These are phyloP conservation scores for Slavum lentiscoides DNA, from an alignment of 2,888 invertebrate species.

Conservation along the genomic window DNA sequence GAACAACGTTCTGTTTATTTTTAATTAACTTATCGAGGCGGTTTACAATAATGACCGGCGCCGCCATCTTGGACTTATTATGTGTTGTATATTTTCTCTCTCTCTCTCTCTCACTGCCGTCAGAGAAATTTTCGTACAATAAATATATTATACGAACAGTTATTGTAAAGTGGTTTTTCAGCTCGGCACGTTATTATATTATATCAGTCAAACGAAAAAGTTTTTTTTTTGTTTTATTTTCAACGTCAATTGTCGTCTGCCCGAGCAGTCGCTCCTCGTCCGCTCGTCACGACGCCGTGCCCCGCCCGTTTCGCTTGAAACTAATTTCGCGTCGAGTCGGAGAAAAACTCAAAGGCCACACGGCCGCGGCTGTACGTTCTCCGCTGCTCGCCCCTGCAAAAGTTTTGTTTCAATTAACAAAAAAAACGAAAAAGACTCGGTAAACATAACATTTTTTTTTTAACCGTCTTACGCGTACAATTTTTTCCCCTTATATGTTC, in stretches of 20 bases:
- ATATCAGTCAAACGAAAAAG: constrained; percentile 34
- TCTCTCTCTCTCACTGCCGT: too few relatives aligned
- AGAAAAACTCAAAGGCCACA: constrained; percentile 19
- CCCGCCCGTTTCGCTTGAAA: constrained; percentile 6
- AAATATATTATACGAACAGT: neutral
- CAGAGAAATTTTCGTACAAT: neutral
- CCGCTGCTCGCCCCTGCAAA: neutral
- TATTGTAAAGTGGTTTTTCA: neutral
- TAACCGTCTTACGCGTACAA: neutral
- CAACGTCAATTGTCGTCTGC: constrained; percentile 33
- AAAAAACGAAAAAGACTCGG: neutral
- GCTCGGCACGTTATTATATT: neutral
- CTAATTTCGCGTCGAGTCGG: constrained; percentile 31
- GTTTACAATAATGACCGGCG: neutral
- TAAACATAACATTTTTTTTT: constrained; percentile 17
- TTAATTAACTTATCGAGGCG: constrained; percentile 24
- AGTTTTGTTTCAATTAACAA: constrained; percentile 46
- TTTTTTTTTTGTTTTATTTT: neutral
- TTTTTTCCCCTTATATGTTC: neutral
- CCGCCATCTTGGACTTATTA: neutral
- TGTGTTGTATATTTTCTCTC: neutral
- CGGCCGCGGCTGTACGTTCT: neutral
- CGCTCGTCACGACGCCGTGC: neutral
- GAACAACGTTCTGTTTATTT: constrained; percentile 31
- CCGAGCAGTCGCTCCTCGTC: neutral